A percentile compares a stretch with the other conserved stretches of the same genome.
Conservation (phyloP, 2,113 vertebrate species). For the Heterotis niloticus region DNA sequence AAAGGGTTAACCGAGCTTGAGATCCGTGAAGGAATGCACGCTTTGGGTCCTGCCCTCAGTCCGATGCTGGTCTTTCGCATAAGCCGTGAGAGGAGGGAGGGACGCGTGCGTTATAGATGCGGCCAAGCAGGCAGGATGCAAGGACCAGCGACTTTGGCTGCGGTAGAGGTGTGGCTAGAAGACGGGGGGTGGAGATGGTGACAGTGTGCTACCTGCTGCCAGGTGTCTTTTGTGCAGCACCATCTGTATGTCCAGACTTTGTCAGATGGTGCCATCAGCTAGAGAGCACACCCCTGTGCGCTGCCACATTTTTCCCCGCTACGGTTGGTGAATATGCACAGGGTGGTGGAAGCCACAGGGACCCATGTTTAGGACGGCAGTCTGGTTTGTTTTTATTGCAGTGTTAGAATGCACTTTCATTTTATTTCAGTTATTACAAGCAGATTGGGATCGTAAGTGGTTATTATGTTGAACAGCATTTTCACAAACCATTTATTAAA, state of each 20-base stretch:
- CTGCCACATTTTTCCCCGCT: background rate
- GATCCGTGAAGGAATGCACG: no score
- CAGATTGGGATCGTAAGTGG: background rate
- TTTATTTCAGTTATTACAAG: background rate
- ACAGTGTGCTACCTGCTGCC: background rate
- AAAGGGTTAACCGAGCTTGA: no score
- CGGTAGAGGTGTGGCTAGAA: background rate
- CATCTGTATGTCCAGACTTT: constrained; percentile 26
- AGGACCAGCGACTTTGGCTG: no score
- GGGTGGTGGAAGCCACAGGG: no score
- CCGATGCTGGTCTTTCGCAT: no score
- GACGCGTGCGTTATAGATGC: background rate
- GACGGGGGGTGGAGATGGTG: background rate
- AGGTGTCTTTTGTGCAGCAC: constrained; percentile 13
- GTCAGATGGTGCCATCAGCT: background rate
- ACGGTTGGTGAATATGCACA: no score
- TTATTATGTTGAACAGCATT: background rate
- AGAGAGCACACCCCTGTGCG: background rate
- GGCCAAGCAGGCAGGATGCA: background rate
- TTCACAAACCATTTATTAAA: background rate
- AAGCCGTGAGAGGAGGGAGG: no score
- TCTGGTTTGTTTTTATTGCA: no score
- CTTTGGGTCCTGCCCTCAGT: no score
- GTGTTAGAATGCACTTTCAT: no score
- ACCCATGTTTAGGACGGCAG: no score